Percentiles rank a stretch among this genome's conserved stretches.
These are phyloP conservation scores for Platysternon megacephalum DNA, from an alignment of 2,113 vertebrate species.

Conservation along the genomic window DNA sequence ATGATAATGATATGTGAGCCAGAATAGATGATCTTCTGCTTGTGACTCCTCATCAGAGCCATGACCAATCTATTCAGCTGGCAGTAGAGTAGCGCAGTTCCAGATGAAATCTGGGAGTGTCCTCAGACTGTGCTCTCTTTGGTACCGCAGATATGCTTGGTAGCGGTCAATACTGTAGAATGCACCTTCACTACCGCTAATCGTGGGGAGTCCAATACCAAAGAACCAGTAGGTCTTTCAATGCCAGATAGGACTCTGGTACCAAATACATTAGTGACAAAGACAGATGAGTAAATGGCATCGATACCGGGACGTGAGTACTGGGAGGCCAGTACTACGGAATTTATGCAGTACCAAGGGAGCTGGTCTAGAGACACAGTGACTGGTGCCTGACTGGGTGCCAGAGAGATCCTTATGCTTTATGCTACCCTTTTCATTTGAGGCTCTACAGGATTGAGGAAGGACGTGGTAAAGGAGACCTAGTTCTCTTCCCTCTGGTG, in stretches of 20 bases:
- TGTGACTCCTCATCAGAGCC: too few relatives aligned
- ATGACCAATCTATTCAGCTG: too few relatives aligned
- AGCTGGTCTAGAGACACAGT: too few relatives aligned
- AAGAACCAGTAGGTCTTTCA: not conserved
- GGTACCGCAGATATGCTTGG: not conserved
- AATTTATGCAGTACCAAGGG: not conserved
- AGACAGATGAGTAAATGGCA: not conserved
- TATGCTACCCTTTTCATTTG: not conserved
- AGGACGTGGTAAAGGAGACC: not conserved
- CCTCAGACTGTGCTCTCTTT: too few relatives aligned
- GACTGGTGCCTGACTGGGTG: too few relatives aligned
- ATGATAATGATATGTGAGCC: too few relatives aligned
- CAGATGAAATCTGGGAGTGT: too few relatives aligned
- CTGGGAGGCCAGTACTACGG: too few relatives aligned
- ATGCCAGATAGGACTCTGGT: not conserved
- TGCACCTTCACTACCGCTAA: not conserved
- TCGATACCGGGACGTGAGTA: too few relatives aligned
- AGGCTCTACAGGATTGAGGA: not conserved
- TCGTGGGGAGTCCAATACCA: fast-evolving
- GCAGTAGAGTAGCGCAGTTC: too few relatives aligned
- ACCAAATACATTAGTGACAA: not conserved
- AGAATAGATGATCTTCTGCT: too few relatives aligned
- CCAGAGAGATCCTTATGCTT: not conserved
- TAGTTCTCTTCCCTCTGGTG: fast-evolving
- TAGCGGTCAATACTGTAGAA: not conserved